Evolutionary conservation across 2,113 vertebrate genomes (phyloP).

Genomic region (Mustela lutreola): DNA sequence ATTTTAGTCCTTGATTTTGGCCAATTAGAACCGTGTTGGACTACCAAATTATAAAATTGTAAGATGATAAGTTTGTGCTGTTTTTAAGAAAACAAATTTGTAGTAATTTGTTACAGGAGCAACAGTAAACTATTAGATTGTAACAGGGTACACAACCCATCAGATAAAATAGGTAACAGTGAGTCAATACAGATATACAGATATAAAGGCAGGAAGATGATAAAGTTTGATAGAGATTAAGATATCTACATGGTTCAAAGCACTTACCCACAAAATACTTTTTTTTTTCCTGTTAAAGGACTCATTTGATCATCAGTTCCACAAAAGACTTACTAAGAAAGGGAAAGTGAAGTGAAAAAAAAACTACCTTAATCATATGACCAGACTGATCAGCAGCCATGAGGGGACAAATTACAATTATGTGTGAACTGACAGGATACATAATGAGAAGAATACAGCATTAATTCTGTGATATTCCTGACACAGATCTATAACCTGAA

Average conservation of each 20-base stretch:
- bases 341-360: background rate
- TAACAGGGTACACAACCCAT: background rate
- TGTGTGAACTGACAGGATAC: background rate
- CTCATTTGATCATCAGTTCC: background rate
- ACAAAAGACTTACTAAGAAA: background rate
- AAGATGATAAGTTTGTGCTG: background rate
- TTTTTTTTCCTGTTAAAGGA: background rate
- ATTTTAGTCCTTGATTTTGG: background rate
- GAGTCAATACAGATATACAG: background rate
- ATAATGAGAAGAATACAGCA: background rate
- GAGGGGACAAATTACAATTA: background rate
- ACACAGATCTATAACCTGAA: background rate
- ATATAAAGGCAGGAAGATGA: background rate
- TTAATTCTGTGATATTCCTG: background rate
- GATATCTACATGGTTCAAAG: background rate
- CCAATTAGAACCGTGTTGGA: background rate
- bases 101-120: background rate
- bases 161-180: background rate
- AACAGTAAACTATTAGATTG: background rate
- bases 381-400: background rate
- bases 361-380: background rate
- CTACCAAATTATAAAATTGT: background rate
- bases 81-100: background rate
- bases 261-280: background rate
- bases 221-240: background rate